These are phyloP conservation scores for Sarcoramphus papa DNA, from an alignment of 2,797 vertebrate genomes.

Conservation along the genomic window DNA sequence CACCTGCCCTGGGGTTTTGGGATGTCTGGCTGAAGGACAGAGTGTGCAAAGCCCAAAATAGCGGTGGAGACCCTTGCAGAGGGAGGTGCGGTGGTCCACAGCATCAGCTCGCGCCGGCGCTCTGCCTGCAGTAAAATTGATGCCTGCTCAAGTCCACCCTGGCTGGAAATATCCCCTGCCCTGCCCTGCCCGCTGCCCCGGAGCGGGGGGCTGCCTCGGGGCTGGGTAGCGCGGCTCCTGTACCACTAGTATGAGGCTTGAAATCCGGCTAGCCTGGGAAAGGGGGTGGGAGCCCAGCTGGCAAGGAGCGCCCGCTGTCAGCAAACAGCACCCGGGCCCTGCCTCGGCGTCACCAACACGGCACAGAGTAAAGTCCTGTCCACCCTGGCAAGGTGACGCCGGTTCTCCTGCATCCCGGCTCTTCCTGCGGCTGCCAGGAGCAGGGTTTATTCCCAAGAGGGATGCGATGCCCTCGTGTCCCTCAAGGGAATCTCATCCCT, in stretches of 20 bases:
- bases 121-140: not conserved
- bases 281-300: not conserved
- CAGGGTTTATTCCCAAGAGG: not conserved
- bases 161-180: not conserved
- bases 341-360: fast-evolving
- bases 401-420: not conserved
- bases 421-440: not conserved
- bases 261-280: fast-evolving
- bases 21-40: not conserved
- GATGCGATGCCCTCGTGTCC: not conserved
- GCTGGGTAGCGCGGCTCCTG: not conserved
- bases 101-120: fast-evolving
- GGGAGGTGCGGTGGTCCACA: not conserved
- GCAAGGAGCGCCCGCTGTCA: not conserved
- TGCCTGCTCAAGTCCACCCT: not conserved
- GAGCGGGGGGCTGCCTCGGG: not conserved
- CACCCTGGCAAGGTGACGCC: fast-evolving
- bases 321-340: not conserved
- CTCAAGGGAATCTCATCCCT: not conserved
- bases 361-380: not conserved
- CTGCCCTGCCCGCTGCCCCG: fast-evolving
- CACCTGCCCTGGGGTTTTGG: not conserved
- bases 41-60: not conserved
- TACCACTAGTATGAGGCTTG: not conserved
- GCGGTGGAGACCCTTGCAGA: not conserved